Evolutionary conservation across 1,140 invertebrate species (phyloP), one percentile per base, ranked within the genome.

Genomic region (Cyclina sinensis): DNA sequence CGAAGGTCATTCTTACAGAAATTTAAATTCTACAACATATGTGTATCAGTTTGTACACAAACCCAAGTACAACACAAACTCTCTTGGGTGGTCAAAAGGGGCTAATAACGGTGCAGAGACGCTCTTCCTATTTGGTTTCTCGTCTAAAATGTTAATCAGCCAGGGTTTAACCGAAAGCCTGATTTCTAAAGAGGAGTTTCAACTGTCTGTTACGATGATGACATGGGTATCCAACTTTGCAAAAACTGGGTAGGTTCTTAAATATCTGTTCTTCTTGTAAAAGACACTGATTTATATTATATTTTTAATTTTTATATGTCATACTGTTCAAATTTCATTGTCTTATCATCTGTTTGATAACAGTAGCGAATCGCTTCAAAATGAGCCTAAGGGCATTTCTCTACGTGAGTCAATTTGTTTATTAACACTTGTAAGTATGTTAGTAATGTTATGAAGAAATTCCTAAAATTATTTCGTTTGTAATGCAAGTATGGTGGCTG

Each of bases 171-270:
- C 37, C 16, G 57, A 65, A 14, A 39, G 14, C 2, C 12, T n/a
- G 24, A 65, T 81, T 12, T 24, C 39, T 24, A 30, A 68, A 7
- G 27, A 39, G 18, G 86, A 88, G 27, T 57, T 48, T 7, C 35
- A 27, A 2, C 35, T 88, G 4, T 30, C 86, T 18, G 35, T 81
- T 21, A 51, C 24, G 35, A 88, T 81, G 76, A 68, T 81, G 59
- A 24, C 21, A 5, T 80, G 76, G 76, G 48, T 88, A 0, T 11
- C 86, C 18, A 88, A 88, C 35, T 88, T 88, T 62, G 74, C 54
- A 21, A 65, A 21, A 48, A 81, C 86, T 21, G 86, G 86, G 86
- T 88, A 88, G 21, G 85, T 84, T 18, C n/a, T 39, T 57, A 9
- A 46, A 24, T 7, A 2, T 74, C n/a, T n/a, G n/a, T n/a, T n/a